Evolutionary conservation across 2,113 vertebrate genomes (phyloP).

Genomic region (Nothobranchius furzeri): DNA sequence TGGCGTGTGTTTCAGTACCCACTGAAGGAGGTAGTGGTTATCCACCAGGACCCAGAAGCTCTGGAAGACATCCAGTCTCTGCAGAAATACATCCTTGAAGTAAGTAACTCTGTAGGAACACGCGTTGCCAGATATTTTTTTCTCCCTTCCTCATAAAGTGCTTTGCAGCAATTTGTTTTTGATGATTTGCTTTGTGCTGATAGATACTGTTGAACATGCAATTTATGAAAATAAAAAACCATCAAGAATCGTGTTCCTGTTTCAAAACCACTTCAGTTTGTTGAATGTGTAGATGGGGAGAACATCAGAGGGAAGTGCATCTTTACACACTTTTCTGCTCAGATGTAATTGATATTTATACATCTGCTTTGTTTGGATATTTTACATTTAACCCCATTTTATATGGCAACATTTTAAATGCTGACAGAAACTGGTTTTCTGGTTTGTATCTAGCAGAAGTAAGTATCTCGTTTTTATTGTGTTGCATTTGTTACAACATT

Average conservation of each 20-base stretch:
- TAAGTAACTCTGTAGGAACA: constrained; percentile 66
- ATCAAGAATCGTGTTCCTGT: constrained; percentile 2
- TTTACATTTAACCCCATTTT: too few relatives aligned
- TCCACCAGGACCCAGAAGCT: constrained; percentile 91
- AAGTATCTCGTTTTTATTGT: not conserved
- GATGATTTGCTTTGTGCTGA: constrained; percentile 2
- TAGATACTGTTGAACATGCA: constrained; percentile 2
- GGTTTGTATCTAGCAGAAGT: not conserved
- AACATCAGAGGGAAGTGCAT: constrained; percentile 11
- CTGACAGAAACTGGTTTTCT: not conserved
- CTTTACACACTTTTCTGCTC: constrained; percentile 10
- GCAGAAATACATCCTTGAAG: constrained; percentile 96
- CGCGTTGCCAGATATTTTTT: not conserved
- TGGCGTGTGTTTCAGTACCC: constrained; percentile 85
- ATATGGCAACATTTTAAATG: constrained; percentile 12
- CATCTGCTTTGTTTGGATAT: not conserved
- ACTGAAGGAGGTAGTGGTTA: constrained; percentile 94
- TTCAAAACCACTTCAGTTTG: constrained; percentile 12
- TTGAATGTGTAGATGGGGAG: constrained; percentile 3
- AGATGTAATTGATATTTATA: constrained; percentile 24
- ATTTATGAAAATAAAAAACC: constrained; percentile 1
- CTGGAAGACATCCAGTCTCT: constrained; percentile 88
- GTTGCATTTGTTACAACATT: too few relatives aligned
- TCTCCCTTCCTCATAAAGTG: not conserved
- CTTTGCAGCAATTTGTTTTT: constrained; percentile 3